phyloP scores from a whole-genome alignment of 2,113 vertebrate species.

The Serilophus lunatus region DNA sequence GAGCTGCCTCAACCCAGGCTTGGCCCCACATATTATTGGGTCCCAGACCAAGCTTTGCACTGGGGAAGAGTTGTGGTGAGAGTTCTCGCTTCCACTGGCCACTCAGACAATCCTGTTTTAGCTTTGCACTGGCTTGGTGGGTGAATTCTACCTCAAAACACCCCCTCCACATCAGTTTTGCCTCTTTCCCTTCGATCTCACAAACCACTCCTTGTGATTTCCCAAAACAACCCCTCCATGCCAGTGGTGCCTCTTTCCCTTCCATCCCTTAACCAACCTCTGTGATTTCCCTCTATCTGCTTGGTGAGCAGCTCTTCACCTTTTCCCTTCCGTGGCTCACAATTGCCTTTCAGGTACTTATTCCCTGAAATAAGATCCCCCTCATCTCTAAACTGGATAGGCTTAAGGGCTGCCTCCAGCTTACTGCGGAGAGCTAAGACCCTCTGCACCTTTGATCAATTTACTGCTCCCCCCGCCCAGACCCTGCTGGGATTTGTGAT shows the following conservation, averaged over 20 bases:
- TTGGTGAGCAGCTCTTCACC: not conserved
- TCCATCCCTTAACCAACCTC: not conserved
- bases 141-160: not conserved
- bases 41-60: not conserved
- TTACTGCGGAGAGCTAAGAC: not conserved
- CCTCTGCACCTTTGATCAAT: constrained; percentile 42
- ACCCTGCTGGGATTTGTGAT: not conserved
- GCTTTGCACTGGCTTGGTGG: not conserved
- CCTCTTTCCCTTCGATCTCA: not conserved
- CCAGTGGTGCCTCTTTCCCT: not conserved
- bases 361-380: constrained; percentile 37
- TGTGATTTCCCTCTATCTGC: not conserved
- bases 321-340: not conserved
- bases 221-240: not conserved
- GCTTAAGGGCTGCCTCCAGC: constrained; percentile 14
- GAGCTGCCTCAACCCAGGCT: not conserved
- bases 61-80: rapidly evolving
- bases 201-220: rapidly evolving
- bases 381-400: not conserved
- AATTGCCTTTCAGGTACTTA: constrained; percentile 9
- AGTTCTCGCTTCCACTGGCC: not conserved
- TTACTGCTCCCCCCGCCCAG: not conserved
- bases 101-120: rapidly evolving
- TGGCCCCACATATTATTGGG: rapidly evolving
- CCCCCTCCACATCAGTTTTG: rapidly evolving